These are phyloP conservation scores for Anabacerthia variegaticeps DNA, from an alignment of 2,797 vertebrate species.

Conservation along the genomic window DNA sequence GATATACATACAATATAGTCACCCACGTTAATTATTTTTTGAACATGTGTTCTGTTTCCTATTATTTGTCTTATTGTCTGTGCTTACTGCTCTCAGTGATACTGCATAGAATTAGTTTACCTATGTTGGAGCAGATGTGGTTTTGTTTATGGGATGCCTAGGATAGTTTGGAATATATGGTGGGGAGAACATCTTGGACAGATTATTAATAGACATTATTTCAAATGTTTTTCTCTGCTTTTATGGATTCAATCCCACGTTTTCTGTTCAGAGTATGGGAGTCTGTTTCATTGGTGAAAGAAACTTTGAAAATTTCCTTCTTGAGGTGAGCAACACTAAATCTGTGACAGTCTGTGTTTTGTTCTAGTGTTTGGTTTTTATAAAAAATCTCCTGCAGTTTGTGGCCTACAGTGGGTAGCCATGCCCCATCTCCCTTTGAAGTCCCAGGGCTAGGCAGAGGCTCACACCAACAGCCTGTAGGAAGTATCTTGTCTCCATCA, in stretches of 20 bases:
- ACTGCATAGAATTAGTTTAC: neutral
- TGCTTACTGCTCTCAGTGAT: neutral
- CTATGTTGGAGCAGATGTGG: neutral
- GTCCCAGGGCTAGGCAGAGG: neutral
- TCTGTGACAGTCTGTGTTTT: neutral
- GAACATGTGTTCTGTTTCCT: neutral
- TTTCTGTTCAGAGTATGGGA: slow-evolving; percentile 90
- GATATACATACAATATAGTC: neutral
- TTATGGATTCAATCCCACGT: neutral
- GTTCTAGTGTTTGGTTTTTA: neutral
- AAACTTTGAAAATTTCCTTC: slow-evolving; percentile 91
- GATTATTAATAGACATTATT: neutral
- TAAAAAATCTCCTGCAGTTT: neutral
- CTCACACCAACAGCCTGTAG: neutral
- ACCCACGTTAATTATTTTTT: neutral
- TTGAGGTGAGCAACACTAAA: slow-evolving; percentile 81
- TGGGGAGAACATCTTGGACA: neutral
- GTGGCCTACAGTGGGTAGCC: neutral
- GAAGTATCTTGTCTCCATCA: neutral
- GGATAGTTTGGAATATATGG: neutral
- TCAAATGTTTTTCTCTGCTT: neutral
- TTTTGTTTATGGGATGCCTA: neutral
- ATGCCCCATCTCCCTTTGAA: neutral
- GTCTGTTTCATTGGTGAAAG: slow-evolving; percentile 96
- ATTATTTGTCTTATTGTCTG: neutral